Evolutionary conservation across 2,888 invertebrate species (phyloP).

Genomic region (Allacma fusca): DNA sequence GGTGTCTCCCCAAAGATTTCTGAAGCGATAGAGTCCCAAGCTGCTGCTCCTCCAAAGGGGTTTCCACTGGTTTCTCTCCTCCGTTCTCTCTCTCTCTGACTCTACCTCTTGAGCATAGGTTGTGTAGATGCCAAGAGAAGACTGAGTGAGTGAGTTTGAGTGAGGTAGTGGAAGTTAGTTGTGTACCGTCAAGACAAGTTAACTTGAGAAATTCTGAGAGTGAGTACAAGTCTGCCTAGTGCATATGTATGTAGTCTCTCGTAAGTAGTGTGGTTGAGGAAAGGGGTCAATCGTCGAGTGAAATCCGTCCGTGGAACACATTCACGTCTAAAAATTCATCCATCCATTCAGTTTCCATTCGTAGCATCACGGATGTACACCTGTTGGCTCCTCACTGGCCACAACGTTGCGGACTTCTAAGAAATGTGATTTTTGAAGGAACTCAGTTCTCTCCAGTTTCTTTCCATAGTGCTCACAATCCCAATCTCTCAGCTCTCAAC

Average conservation of each 20-base stretch:
- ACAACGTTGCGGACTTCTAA: too few relatives aligned
- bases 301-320: slow-evolving; percentile 43
- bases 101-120: neutral
- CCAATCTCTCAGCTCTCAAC: too few relatives aligned
- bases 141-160: slow-evolving; percentile 11
- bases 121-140: neutral
- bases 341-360: slow-evolving; percentile 30
- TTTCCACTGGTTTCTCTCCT: slow-evolving; percentile 38
- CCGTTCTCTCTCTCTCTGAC: neutral
- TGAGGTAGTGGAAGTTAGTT: slow-evolving; percentile 24
- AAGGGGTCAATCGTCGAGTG: slow-evolving; percentile 47
- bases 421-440: neutral
- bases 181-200: slow-evolving; percentile 23
- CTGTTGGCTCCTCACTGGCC: neutral
- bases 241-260: neutral
- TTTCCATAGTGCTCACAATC: too few relatives aligned
- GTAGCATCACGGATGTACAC: slow-evolving; percentile 25
- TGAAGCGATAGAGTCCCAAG: neutral
- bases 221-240: neutral
- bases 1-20: slow-evolving; percentile 13
- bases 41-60: neutral
- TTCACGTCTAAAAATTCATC: neutral
- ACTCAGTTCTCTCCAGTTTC: neutral
- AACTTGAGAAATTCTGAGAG: slow-evolving; percentile 24
- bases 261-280: slow-evolving; percentile 34